Percentiles rank a stretch among this genome's conserved stretches.
Conservation (phyloP, 2,888 invertebrate species). For the Lepidocyrtinus sp. region DNA sequence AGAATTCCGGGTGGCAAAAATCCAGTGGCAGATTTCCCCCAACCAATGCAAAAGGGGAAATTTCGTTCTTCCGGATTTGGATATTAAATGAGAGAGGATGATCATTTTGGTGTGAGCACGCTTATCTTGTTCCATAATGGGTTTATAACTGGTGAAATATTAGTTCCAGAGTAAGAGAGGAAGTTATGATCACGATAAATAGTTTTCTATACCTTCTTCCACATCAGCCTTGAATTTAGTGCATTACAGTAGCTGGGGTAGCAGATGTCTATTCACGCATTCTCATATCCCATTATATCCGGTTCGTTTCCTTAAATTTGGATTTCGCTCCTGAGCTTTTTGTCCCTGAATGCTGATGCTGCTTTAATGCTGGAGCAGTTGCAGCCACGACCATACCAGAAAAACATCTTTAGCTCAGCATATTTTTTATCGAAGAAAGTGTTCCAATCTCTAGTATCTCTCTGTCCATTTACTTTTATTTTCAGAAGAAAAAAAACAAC, state of each 20-base stretch:
- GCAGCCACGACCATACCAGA: conserved; percentile 5
- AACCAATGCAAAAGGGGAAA: too few relatives aligned
- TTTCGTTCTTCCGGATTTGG: conserved; percentile 14
- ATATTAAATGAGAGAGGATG: conserved; percentile 18
- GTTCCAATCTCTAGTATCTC: background rate
- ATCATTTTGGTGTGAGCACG: conserved; percentile 17
- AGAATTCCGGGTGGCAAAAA: too few relatives aligned
- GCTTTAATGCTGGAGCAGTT: background rate
- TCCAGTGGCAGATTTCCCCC: too few relatives aligned
- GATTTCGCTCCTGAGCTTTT: background rate
- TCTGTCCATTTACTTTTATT: too few relatives aligned
- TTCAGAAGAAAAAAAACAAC: background rate
- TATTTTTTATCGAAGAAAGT: background rate
- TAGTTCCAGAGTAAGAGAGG: conserved; percentile 1
- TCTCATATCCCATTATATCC: conserved; percentile 16
- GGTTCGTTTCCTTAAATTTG: conserved; percentile 18
- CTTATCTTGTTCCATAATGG: conserved; percentile 5
- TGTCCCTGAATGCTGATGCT: background rate
- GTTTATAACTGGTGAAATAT: conserved; percentile 18
- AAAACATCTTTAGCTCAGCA: background rate
- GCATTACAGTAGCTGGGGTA: background rate
- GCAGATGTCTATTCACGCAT: conserved; percentile 15
- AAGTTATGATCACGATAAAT: conserved; percentile 18
- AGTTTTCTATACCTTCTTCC: conserved; percentile 10
- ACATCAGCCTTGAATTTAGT: background rate